Conservation (phyloP, 2,888 invertebrate genomes). For the Cosmia pyralina region DNA sequence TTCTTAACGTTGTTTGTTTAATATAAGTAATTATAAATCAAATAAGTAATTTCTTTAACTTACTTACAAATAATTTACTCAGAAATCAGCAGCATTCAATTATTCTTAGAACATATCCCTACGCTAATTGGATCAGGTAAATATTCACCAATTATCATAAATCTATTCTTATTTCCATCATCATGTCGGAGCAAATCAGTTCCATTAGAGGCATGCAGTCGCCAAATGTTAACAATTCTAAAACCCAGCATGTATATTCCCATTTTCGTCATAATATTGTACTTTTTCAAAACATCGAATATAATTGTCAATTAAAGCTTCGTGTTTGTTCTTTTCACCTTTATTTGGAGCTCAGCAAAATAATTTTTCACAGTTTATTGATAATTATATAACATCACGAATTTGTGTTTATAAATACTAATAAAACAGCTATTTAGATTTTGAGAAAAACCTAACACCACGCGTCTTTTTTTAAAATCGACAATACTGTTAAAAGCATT, state of each 20-base stretch:
- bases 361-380: constrained; percentile 6
- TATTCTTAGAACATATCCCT: constrained; percentile 61
- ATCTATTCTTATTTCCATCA: constrained; percentile 60
- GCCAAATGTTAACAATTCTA: constrained; percentile 60
- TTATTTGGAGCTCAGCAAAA: constrained; percentile 16
- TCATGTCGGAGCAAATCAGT: constrained; percentile 61
- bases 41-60: constrained; percentile 24
- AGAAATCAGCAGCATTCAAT: constrained; percentile 65
- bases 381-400: neutral
- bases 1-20: constrained; percentile 19
- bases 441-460: neutral
- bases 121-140: constrained; percentile 64
- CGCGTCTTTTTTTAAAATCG: neutral
- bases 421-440: neutral
- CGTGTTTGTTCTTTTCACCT: constrained; percentile 22
- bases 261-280: constrained; percentile 60
- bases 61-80: constrained; percentile 44
- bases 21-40: constrained; percentile 45
- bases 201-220: constrained; percentile 76
- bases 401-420: constrained; percentile 2
- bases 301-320: constrained; percentile 31
- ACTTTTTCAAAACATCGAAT: constrained; percentile 53
- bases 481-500: constrained; percentile 16
- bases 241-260: constrained; percentile 70
- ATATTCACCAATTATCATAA: constrained; percentile 61